Base-by-base conservation (phyloP, 2,888 invertebrate genomes). In the Sthenelais limicola region DNA sequence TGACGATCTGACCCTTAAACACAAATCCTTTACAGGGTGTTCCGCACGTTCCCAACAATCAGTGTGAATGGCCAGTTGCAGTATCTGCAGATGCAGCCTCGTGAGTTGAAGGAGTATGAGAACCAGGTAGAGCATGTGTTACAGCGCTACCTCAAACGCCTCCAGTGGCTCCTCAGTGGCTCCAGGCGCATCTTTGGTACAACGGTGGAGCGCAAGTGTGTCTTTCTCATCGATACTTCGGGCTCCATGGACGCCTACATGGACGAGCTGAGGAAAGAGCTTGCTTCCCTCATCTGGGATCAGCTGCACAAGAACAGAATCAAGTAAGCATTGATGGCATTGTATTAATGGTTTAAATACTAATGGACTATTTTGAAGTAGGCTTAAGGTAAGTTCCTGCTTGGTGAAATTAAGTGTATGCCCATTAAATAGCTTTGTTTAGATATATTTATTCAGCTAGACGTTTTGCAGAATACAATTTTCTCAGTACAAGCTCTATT, bases 241-340 rank as follows among this genome's bases (percentile, higher is more conserved):
- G 88, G 88, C 0, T 88, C 88, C 18, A 88, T 88, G 88, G 84
- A 82, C 26, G 81, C 83, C 0, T 80, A 83, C 77, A 85, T 88
- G 83, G 83, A 83, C 12, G 86, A 87, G 62, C 79, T 88, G 69
- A 88, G 86, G 80, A 83, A 84, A 74, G 86, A 87, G 71, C 76
- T 88, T 49, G 83, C 85, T 3, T 80, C 86, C 15, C 82, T 88
- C 5, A 81, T 88, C 49, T 88, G 87, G 87, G 88, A 88, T 66
- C 88, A 88, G 77, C 79, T 88, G 1, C 84, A 85, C 78, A 81
- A 83, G 67, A 79, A 83, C 72, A 80, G 80, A 26, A 80, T 82
- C 72, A 80, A 78, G 86, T 87, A 75, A 67, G 83, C 35, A 3
- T 24, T 26, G 15, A 48, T 43, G 15, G 43, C 12, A 21, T 33